Percentiles rank a stretch among this genome's conserved stretches.
Evolutionary conservation across 2,113 vertebrate genomes (phyloP).

Genomic region (Leucopsar rothschildi): DNA sequence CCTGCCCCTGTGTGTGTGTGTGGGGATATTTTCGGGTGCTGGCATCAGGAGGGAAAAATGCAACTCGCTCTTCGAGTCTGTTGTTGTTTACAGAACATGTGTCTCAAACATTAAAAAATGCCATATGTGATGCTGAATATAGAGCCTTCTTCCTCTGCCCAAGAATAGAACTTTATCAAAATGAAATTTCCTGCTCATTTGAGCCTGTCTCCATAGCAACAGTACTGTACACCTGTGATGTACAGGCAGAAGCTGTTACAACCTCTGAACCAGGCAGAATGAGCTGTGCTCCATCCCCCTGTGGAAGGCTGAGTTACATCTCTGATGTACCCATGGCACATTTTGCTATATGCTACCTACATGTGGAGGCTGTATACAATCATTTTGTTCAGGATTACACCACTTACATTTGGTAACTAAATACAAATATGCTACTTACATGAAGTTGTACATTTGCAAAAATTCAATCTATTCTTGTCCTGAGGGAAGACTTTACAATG

Average conservation of each 20-base stretch:
- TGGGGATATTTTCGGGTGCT: not conserved
- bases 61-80: not conserved
- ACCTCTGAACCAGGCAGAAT: not conserved
- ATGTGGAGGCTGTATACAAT: not conserved
- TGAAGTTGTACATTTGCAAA: not conserved
- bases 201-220: constrained; percentile 44
- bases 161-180: constrained; percentile 54
- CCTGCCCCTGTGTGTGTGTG: too few species aligned
- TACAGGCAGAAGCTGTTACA: not conserved
- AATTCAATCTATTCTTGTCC: constrained; percentile 29
- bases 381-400: not conserved
- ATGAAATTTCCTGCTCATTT: constrained; percentile 36
- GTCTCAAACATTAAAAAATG: not conserved
- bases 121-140: constrained; percentile 17
- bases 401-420: not conserved
- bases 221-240: not conserved
- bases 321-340: not conserved
- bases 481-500: constrained; percentile 27
- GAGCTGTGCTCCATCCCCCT: not conserved
- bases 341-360: not conserved
- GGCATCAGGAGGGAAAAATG: not conserved
- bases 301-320: not conserved
- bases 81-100: not conserved
- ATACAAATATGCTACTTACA: not conserved
- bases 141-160: not conserved